Evolutionary conservation across 2,113 vertebrate genomes (phyloP).

Genomic region (Neofelis nebulosa): DNA sequence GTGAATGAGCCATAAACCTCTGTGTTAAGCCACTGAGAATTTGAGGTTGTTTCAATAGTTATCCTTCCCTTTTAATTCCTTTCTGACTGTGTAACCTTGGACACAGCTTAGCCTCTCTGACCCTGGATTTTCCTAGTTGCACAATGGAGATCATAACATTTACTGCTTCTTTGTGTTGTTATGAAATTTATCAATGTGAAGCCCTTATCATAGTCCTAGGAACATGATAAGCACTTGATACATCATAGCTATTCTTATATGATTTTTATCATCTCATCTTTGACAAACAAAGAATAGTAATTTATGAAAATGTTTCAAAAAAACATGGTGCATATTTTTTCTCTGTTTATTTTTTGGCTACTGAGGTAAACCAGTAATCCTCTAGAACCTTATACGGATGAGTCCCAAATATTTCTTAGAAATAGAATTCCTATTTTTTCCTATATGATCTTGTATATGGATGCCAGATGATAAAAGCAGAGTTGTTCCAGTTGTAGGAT

Average conservation of each 20-base stretch:
- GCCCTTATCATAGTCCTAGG: neutral
- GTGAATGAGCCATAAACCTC: neutral
- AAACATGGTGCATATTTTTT: neutral
- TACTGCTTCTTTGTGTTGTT: neutral
- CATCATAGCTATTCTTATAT: neutral
- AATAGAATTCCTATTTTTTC: neutral
- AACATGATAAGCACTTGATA: neutral
- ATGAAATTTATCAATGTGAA: neutral
- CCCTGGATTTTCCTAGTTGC: neutral
- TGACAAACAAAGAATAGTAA: neutral
- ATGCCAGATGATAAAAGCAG: neutral
- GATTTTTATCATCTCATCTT: neutral
- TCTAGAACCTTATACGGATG: neutral
- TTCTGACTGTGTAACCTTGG: neutral
- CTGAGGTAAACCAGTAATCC: neutral
- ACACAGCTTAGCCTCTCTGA: neutral
- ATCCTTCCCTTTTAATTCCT: neutral
- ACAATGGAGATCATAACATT: neutral
- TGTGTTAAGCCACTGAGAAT: neutral
- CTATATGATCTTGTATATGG: neutral
- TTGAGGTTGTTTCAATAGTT: neutral
- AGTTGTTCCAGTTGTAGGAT: neutral
- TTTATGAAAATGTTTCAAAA: neutral
- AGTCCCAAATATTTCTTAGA: neutral
- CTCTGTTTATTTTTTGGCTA: neutral